Base-by-base conservation (phyloP, 2,888 invertebrate species). In the Pristionchus japonicus region DNA sequence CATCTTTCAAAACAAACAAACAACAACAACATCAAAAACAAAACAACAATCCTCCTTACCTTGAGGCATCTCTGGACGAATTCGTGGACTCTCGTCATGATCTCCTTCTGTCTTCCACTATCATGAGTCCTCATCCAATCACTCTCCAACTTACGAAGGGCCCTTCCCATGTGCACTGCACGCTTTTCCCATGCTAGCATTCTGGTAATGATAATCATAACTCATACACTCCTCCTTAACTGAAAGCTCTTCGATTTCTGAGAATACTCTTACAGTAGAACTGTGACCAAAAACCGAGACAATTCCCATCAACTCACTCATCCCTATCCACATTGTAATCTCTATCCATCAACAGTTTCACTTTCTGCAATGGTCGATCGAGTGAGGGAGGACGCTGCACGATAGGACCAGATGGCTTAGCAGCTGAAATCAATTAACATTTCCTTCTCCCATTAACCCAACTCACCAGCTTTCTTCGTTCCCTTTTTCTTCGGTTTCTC, bases 31-130 rank as follows among this genome's bases (percentile, higher is more conserved):
- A n/a, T n/a, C n/a, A n/a, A n/a, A n/a, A n/a, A n/a, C n/a, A n/a
- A n/a, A n/a, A n/a, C n/a, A n/a, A n/a, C n/a, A n/a, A n/a, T n/a
- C n/a, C n/a, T n/a, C n/a, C n/a, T n/a, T 40, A 82, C 82, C 82
- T 82, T 82, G 49, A 82, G 82, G 9, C 82, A 82, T 82, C 82
- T 82, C 40, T 31, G 27, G 20, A 82, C 82, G 20, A 82, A 82
- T 1, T 49, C 49, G 4, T 49, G 17, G 13, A 82, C 82, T 82
- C 40, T 82, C 1, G 17, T 27, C 49, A 49, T 82, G 17, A 82
- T 27, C 31, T 82, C 82, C 74, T 74, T 74, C 43, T 40, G 37
- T 40, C 74, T 37, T 74, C 74, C 74, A 20, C 34, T 31, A 23
- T n/a, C 40, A 23, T 31, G n/a, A n/a, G n/a, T n/a, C 20, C 31